Conservation (phyloP, 64 coral and sea anemone genomes). For the Montipora cactus region DNA sequence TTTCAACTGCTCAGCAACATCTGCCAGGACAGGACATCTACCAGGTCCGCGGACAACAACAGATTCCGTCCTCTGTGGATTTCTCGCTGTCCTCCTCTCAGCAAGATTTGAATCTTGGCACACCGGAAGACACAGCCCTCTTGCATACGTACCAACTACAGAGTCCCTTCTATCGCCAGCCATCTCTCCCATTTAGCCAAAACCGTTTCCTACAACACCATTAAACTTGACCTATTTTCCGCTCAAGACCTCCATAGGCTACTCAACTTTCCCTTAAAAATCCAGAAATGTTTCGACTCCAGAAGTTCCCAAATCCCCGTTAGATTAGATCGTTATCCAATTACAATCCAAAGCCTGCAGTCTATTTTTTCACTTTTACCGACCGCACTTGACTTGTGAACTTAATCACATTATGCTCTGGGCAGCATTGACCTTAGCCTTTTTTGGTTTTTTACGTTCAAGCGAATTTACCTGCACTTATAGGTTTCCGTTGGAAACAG, state of each 20-base stretch:
- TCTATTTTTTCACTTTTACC: neutral
- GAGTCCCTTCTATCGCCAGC: too few species aligned
- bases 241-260: neutral
- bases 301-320: neutral
- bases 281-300: neutral
- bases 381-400: neutral
- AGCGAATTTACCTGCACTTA: conserved; percentile 36
- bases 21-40: too few species aligned
- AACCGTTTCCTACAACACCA: neutral
- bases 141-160: too few species aligned
- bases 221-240: conserved; percentile 14
- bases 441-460: conserved; percentile 22
- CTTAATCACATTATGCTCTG: conserved; percentile 22
- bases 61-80: too few species aligned
- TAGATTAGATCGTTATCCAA: neutral
- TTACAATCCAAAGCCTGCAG: neutral
- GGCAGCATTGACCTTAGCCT: conserved; percentile 29
- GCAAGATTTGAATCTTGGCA: too few species aligned
- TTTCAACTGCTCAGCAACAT: too few species aligned
- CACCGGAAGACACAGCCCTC: too few species aligned
- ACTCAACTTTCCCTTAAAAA: neutral
- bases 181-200: neutral
- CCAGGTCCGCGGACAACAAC: too few species aligned
- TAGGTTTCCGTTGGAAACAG: too few species aligned
- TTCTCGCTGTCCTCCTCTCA: too few species aligned